A percentile compares a stretch with the other conserved stretches of the same genome.
Evolutionary conservation across 2,888 invertebrate genomes (phyloP).

Genomic region (Eupithecia pulchellata): DNA sequence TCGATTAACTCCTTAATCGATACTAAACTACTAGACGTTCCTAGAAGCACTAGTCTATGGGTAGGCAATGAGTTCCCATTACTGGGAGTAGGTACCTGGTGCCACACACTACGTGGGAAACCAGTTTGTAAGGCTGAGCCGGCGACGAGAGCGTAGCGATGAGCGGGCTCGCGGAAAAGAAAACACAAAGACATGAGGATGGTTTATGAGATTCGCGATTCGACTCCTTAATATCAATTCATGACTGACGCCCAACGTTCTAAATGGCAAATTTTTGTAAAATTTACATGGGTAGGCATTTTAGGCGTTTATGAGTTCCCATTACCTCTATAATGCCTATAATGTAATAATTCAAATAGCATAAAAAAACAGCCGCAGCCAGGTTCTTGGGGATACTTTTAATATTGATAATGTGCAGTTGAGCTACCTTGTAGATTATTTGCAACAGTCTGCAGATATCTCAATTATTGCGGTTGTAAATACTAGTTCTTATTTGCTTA

Average conservation of each 20-base stretch:
- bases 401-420: no score
- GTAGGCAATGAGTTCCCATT: constrained; percentile 26
- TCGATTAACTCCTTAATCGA: constrained; percentile 20
- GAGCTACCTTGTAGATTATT: no score
- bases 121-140: constrained; percentile 14
- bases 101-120: constrained; percentile 37
- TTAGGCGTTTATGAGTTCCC: background rate
- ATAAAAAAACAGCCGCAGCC: no score
- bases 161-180: background rate
- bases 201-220: background rate
- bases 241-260: no score
- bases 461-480: no score
- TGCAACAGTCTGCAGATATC: no score
- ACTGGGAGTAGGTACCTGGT: constrained; percentile 19
- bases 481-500: no score
- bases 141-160: background rate
- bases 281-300: background rate
- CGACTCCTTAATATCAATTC: background rate
- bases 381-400: no score
- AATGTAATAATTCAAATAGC: background rate
- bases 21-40: constrained; percentile 14
- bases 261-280: no score
- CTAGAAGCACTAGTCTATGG: constrained; percentile 20
- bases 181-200: no score
- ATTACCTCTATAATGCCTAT: background rate